Evolutionary conservation across 2,888 invertebrate genomes (phyloP), one percentile per base, ranked within the genome.

Genomic region (Ichneumon xanthorius): DNA sequence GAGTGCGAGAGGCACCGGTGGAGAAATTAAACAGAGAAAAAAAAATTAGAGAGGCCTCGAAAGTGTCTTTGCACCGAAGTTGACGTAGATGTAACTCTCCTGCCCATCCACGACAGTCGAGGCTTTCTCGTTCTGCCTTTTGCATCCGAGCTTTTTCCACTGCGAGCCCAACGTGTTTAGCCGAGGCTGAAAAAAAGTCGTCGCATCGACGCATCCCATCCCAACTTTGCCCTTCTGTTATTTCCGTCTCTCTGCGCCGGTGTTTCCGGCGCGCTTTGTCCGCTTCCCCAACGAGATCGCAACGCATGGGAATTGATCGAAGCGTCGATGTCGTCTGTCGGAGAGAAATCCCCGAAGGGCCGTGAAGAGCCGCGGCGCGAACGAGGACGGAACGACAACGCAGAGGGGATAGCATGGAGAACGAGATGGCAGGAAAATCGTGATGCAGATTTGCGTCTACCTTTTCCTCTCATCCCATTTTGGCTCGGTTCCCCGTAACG

Each of bases 241-340:
- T 67, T 45, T 40, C 45, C 40, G 30, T 37, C 50, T 37, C 9
- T 4, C n/a, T 11, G 40, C 14, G 7, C 11, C 22, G 9, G 40
- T 33, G 40, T 14, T 53, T 40, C 7, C 63, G 37, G 63, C 72
- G 45, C 68, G 58, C 70, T 77, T 70, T 65, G 55, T 45, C 61
- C 61, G 58, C 67, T 61, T 48, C 55, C 48, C 26, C 16, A 16
- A 72, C 50, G 58, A 61, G 67, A 67, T 16, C 16, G n/a, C 30
- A 61, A 67, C 72, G 68, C 71, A 61, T 33, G 82, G 67, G 77
- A 73, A 67, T 72, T 50, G 22, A 78, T 61, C 68, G 67, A 53
- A 50, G 45, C 26, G 30, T 16, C 76, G 63, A 78, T 63, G 16
- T 78, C 75, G 75, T 63, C 48, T 14, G 40, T 19, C 22, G 63